A percentile compares a stretch with the other conserved stretches of the same genome.
Conservation (phyloP, 2,797 vertebrate genomes). For the Neosilurus mollespiculum region DNA sequence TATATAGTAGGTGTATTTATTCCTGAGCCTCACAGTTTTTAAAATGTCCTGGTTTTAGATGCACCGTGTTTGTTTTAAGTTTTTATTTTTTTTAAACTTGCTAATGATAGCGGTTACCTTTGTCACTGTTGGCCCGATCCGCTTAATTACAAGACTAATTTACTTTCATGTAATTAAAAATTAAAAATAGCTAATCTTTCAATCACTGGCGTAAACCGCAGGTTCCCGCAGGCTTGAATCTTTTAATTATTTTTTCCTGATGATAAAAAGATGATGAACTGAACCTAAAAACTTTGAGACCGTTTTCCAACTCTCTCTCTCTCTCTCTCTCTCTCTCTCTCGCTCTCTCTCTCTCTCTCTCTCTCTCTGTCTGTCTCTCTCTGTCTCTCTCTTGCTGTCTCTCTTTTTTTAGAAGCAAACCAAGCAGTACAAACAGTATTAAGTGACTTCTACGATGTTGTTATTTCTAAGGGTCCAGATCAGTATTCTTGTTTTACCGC, state of each 20-base stretch:
- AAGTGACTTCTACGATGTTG: constrained; percentile 23
- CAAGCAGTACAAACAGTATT: constrained; percentile 10
- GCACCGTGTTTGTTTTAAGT: constrained; percentile 11
- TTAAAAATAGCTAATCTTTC: neutral
- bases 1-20: constrained; percentile 67
- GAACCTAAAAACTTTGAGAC: neutral
- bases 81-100: neutral
- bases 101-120: constrained; percentile 11
- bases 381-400: no score
- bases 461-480: constrained; percentile 38
- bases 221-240: neutral
- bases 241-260: neutral
- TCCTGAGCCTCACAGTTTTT: constrained; percentile 53
- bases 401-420: neutral
- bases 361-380: no score
- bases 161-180: constrained; percentile 15
- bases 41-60: constrained; percentile 24
- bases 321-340: no score
- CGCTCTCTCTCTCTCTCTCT: no score
- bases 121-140: constrained; percentile 12
- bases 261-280: neutral
- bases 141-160: constrained; percentile 21
- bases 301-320: neutral
- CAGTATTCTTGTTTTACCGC: constrained; percentile 36
- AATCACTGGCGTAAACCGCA: constrained; percentile 15